A percentile compares a stretch with the other conserved stretches of the same genome.
phyloP scores from a whole-genome alignment of 2,888 invertebrate genomes.

The Melikaiella ostensackeni region DNA sequence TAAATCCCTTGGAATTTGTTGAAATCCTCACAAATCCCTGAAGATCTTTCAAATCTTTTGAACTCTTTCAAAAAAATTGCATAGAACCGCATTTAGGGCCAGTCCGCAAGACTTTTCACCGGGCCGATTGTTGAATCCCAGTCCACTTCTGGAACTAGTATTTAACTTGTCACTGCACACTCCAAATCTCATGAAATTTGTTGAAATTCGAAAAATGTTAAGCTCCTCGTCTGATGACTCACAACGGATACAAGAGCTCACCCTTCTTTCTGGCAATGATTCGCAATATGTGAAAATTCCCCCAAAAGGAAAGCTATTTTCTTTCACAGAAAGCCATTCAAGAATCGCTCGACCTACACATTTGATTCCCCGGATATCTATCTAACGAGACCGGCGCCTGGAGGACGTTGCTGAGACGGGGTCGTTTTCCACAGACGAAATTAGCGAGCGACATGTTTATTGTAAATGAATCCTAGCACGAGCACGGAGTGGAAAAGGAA shows the following conservation, averaged over 20 bases:
- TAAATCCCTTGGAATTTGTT: too few species aligned
- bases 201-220: not conserved
- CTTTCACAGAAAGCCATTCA: slow-evolving; percentile 39
- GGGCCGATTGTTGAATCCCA: too few species aligned
- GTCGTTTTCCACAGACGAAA: slow-evolving; percentile 63
- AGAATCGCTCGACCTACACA: slow-evolving; percentile 24
- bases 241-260: not conserved
- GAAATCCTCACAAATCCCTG: too few species aligned
- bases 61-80: too few species aligned
- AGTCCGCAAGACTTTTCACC: too few species aligned
- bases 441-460: slow-evolving; percentile 76
- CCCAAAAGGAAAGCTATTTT: slow-evolving; percentile 35
- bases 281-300: slow-evolving; percentile 34
- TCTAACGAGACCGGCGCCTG: slow-evolving; percentile 37
- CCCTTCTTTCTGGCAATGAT: not conserved
- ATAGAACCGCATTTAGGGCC: too few species aligned
- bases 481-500: slow-evolving; percentile 49
- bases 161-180: too few species aligned
- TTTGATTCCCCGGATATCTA: slow-evolving; percentile 25
- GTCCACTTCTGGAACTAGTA: too few species aligned
- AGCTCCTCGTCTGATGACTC: not conserved
- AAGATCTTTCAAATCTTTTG: too few species aligned
- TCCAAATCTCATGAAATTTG: too few species aligned
- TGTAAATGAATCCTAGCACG: slow-evolving; percentile 75
- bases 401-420: slow-evolving; percentile 37